These are phyloP conservation scores for Teleiodes luculella DNA, from an alignment of 2,888 invertebrate species.

Conservation along the genomic window DNA sequence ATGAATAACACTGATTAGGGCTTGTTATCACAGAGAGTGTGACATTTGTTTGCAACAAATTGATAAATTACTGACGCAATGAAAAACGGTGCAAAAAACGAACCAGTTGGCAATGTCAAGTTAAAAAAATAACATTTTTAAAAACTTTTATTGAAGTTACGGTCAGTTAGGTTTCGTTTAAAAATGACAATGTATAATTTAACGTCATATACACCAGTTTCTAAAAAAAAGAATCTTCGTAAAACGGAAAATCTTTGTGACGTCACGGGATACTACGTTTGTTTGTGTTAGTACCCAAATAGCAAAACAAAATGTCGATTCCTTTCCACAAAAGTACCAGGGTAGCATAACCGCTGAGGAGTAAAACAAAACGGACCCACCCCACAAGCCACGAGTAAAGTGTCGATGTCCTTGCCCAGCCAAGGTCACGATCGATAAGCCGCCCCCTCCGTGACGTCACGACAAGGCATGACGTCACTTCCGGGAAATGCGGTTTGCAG, in stretches of 20 bases:
- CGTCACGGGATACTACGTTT: too few species aligned
- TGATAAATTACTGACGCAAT: background rate
- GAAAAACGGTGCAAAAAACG: too few species aligned
- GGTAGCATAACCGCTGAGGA: background rate
- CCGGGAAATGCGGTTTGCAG: background rate
- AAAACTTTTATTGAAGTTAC: too few species aligned
- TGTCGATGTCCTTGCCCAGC: background rate
- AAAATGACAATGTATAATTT: too few species aligned
- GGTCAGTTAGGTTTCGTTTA: too few species aligned
- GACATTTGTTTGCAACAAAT: background rate
- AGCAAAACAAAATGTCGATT: background rate
- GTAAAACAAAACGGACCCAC: background rate
- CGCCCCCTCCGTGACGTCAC: conserved; percentile 3
- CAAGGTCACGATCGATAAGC: conserved; percentile 9
- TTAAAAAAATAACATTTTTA: background rate
- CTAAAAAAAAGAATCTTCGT: too few species aligned
- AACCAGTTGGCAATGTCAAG: background rate
- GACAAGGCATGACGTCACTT: conserved; percentile 22
- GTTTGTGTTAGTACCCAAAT: too few species aligned
- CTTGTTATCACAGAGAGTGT: background rate
- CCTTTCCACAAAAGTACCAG: background rate
- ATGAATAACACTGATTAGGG: too few species aligned
- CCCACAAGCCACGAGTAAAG: background rate
- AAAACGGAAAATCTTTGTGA: too few species aligned
- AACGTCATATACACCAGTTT: too few species aligned